Evolutionary conservation across 2,113 vertebrate genomes (phyloP).

Genomic region (Atherinomorus stipes): DNA sequence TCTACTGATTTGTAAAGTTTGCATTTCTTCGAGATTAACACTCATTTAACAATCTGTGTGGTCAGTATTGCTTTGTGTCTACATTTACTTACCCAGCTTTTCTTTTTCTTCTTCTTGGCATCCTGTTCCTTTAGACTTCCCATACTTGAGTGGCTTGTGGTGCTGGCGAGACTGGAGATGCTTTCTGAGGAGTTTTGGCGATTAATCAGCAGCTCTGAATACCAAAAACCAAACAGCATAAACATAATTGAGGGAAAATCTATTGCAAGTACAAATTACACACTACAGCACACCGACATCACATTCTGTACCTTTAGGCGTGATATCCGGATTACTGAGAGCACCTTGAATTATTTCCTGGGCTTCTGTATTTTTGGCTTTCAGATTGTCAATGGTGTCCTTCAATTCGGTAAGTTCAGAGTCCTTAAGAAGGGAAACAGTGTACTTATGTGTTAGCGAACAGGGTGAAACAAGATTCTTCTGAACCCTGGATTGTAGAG

Average conservation of each 20-base stretch:
- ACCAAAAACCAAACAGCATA: neutral
- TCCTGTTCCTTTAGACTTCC: slow-evolving; percentile 94
- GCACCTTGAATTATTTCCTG: slow-evolving; percentile 94
- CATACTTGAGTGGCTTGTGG: slow-evolving; percentile 93
- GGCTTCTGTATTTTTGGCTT: slow-evolving; percentile 93
- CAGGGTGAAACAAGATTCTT: slow-evolving; percentile 16
- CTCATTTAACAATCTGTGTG: no score
- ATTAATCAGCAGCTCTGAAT: slow-evolving; percentile 91
- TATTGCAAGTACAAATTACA: neutral
- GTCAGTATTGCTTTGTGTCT: no score
- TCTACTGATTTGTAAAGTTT: no score
- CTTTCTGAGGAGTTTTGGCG: slow-evolving; percentile 97
- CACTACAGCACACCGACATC: neutral
- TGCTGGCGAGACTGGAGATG: slow-evolving; percentile 95
- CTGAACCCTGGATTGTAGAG: slow-evolving; percentile 16
- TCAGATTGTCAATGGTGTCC: slow-evolving; percentile 94
- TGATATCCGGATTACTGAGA: slow-evolving; percentile 86
- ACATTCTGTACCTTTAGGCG: slow-evolving; percentile 87
- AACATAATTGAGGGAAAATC: neutral
- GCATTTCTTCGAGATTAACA: no score
- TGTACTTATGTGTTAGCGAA: slow-evolving; percentile 8
- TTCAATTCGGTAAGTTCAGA: slow-evolving; percentile 90
- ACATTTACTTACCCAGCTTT: slow-evolving; percentile 90
- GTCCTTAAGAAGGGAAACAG: slow-evolving; percentile 82
- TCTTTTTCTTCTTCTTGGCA: slow-evolving; percentile 98